Conservation (phyloP, 2,797 vertebrate species). For the Taenioides sp. region DNA sequence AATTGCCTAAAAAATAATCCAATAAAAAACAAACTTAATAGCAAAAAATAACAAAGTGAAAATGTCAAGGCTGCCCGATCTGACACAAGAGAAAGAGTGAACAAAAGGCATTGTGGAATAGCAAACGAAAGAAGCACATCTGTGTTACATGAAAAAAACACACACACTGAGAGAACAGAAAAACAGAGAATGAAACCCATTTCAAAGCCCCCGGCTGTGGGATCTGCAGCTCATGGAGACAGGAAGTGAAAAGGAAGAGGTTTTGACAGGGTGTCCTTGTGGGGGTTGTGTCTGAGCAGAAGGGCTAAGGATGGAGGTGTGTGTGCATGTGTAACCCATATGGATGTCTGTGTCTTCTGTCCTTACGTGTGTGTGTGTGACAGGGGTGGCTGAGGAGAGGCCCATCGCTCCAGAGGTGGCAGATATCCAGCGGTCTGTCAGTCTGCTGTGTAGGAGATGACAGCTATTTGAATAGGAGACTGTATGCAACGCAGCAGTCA, state of each 20-base stretch:
- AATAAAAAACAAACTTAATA: conserved; percentile 56
- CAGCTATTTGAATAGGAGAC: conserved; percentile 74
- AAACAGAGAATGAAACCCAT: conserved; percentile 60
- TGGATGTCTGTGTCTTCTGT: conserved; percentile 65
- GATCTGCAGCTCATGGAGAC: conserved; percentile 66
- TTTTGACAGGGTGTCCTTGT: conserved; percentile 81
- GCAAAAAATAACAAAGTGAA: conserved; percentile 44
- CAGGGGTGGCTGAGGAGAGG: conserved; percentile 69
- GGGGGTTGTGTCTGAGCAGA: conserved; percentile 74
- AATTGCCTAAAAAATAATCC: conserved; percentile 2
- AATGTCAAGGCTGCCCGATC: conserved; percentile 72
- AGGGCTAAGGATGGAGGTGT: conserved; percentile 69
- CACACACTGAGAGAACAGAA: conserved; percentile 43
- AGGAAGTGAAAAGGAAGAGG: conserved; percentile 78
- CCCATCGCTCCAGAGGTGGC: conserved; percentile 70
- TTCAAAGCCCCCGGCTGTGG: conserved; percentile 69
- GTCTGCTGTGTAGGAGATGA: conserved; percentile 73
- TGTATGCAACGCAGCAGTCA: conserved; percentile 63
- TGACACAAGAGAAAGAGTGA: conserved; percentile 69
- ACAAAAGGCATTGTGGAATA: conserved; percentile 69
- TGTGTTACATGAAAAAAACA: conserved; percentile 57
- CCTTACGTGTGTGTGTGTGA: conserved; percentile 53
- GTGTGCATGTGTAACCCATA: conserved; percentile 54
- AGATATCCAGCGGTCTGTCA: conserved; percentile 77
- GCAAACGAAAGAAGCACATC: conserved; percentile 67